Percentiles rank a stretch among this genome's conserved stretches.
These are phyloP conservation scores for Heliconius ismenius DNA, from an alignment of 2,888 invertebrate species.

Conservation along the genomic window DNA sequence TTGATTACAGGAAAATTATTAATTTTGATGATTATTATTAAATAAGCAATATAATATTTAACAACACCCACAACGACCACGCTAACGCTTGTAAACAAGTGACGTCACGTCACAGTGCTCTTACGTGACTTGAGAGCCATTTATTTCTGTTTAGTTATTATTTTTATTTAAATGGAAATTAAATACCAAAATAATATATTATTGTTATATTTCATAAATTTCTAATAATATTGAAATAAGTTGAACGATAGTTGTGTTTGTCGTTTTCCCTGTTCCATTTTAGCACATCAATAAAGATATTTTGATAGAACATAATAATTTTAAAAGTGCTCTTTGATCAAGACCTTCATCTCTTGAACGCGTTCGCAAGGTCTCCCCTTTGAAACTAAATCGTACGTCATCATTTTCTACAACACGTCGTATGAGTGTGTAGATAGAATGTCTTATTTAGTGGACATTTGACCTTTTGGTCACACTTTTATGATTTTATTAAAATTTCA, in stretches of 20 bases:
- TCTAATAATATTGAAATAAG: background rate
- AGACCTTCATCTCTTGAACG: conserved; percentile 34
- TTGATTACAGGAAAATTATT: background rate
- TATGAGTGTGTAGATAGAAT: background rate
- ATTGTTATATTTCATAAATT: background rate
- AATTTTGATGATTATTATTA: background rate
- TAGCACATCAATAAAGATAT: background rate
- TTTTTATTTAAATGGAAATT: background rate
- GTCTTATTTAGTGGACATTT: background rate
- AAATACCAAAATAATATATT: background rate
- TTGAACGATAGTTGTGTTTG: background rate
- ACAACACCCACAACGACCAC: background rate
- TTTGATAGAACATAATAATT: background rate
- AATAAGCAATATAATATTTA: background rate
- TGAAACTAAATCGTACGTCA: conserved; percentile 26
- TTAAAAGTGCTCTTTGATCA: conserved; percentile 16
- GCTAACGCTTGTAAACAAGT: conserved; percentile 3
- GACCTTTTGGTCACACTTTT: background rate
- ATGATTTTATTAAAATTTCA: background rate
- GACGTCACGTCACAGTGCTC: background rate
- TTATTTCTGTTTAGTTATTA: background rate
- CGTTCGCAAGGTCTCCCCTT: conserved; percentile 27
- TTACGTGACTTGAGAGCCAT: background rate
- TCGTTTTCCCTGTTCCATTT: background rate
- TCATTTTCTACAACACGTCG: conserved; percentile 27